Evolutionary conservation across 2,797 vertebrate species (phyloP), one percentile per base, ranked within the genome.

Genomic region (Pseudopleuronectes americanus): DNA sequence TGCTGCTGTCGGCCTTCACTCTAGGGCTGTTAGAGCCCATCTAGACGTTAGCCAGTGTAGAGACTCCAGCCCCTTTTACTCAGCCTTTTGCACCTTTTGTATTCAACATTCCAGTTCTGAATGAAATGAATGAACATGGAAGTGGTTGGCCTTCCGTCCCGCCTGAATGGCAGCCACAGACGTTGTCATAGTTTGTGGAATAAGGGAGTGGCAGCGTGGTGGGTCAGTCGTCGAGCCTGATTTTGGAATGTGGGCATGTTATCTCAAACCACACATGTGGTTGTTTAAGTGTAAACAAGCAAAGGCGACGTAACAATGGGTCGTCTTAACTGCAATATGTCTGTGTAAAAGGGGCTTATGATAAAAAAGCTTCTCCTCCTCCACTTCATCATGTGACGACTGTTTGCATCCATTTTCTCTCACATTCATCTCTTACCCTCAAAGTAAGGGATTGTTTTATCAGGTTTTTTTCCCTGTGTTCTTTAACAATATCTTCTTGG

Each of bases 381-480:
- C 23, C 23, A 24, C 51, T 53, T 24, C n/a, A 57, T 60, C 61
- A 51, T 63, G 57, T 12, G 17, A 63, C 3, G 49, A 19, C 43
- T 8, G 33, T 74, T 63, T 28, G 41, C 72, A 66, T 12, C 59
- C 64, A 8, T 48, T 48, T 47, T 48, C 55, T 81, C 41, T 31
- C 57, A 52, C 47, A 59, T 56, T 38, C 38, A 48, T 63, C 31
- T 68, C 57, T 60, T 52, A 47, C 57, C 47, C 52, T 45, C 52
- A 45, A 48, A 60, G 49, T 47, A 54, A 74, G 62, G 47, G 64
- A 61, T 62, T 53, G 4, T 68, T 59, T 70, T 47, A 24, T 57
- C 8, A 41, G 55, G 21, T 73, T 64, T 70, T 63, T 56, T 77
- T 22, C 12, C 68, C 38, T 86, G 51, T 72, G 63, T 71, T 81